These are phyloP conservation scores for Otocyon megalotis DNA, from an alignment of 2,113 vertebrate species.

Conservation along the genomic window DNA sequence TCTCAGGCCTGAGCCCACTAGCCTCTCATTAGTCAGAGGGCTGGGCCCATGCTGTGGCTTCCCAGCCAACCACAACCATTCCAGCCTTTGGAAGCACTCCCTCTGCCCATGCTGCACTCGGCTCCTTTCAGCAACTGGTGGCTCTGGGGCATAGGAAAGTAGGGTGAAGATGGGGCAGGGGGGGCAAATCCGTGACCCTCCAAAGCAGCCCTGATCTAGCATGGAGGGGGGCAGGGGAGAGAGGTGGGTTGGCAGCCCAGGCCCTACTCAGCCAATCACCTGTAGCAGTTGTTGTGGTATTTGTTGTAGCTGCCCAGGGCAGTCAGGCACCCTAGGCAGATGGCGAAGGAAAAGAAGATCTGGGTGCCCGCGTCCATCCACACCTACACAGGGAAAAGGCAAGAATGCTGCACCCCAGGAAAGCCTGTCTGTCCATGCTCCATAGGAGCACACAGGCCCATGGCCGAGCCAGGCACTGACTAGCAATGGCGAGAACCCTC, in stretches of 20 bases:
- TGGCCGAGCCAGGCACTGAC: not conserved
- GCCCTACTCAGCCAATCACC: conserved; percentile 84
- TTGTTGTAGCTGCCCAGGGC: conserved; percentile 97
- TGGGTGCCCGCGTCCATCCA: conserved; percentile 98
- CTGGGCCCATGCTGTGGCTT: not conserved
- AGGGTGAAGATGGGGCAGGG: not conserved
- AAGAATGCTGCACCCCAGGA: conserved; percentile 39
- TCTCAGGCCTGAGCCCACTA: not conserved
- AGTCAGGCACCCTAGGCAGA: conserved; percentile 95
- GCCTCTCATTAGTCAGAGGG: not conserved
- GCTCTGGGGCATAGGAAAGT: not conserved
- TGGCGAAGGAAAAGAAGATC: conserved; percentile 96
- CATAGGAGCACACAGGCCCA: accelerated
- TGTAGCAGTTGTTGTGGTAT: conserved; percentile 97
- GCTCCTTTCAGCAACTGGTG: not conserved
- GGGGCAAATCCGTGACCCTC: not conserved
- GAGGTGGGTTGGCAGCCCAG: not conserved
- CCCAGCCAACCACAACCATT: not conserved
- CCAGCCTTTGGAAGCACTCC: not conserved
- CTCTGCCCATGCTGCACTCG: not conserved
- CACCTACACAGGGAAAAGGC: conserved; percentile 87
- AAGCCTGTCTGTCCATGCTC: not conserved
- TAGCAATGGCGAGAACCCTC: not conserved
- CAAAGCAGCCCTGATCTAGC: not conserved
- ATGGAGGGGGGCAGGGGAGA: not conserved